Evolutionary conservation across 2,113 vertebrate species (phyloP).

Genomic region (Myiopsitta monachus): DNA sequence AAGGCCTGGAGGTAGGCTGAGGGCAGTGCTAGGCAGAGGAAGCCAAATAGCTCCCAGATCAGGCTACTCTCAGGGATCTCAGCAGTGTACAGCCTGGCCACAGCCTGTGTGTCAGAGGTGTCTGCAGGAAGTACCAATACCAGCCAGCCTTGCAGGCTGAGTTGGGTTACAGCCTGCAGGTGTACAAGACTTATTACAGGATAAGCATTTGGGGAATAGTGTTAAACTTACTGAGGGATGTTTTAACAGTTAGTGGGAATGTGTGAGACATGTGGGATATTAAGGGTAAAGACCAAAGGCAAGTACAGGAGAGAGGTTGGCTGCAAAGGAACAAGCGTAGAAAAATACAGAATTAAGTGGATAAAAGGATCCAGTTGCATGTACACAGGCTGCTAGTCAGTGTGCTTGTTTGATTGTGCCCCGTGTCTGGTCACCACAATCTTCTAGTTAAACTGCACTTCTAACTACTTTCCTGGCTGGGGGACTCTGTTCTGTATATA

Average conservation of each 20-base stretch:
- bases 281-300: not conserved
- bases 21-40: not conserved
- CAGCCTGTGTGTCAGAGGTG: accelerated
- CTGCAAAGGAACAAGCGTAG: not conserved
- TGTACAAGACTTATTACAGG: no score
- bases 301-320: not conserved
- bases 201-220: not conserved
- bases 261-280: accelerated
- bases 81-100: accelerated
- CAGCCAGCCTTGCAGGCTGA: not conserved
- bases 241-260: not conserved
- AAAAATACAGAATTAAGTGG: not conserved
- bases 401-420: not conserved
- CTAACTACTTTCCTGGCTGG: not conserved
- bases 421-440: not conserved
- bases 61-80: not conserved
- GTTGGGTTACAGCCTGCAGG: not conserved
- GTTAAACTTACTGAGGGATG: not conserved
- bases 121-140: not conserved
- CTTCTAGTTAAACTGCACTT: not conserved
- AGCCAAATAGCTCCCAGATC: accelerated
- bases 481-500: accelerated
- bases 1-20: not conserved
- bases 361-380: not conserved
- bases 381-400: not conserved